phyloP scores from a whole-genome alignment of 2,888 invertebrate genomes.

The Nephrotoma flavescens region DNA sequence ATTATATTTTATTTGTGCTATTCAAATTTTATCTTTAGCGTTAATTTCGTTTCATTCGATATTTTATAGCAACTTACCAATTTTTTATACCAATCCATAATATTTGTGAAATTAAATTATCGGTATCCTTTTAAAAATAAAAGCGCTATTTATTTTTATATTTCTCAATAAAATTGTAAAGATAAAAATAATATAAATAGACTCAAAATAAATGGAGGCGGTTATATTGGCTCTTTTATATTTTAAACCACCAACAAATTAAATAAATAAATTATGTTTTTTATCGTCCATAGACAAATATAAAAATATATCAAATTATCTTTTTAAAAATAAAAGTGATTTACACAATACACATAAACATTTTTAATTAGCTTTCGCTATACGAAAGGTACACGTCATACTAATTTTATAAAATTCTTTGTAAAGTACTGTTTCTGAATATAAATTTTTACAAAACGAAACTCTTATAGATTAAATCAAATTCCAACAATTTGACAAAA shows the following conservation, averaged over 20 bases:
- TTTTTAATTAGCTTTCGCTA: neutral
- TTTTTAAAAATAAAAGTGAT: neutral
- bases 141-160: neutral
- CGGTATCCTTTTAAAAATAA: neutral
- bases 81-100: neutral
- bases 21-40: neutral
- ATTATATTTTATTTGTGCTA: neutral
- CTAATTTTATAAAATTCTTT: neutral
- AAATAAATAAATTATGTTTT: neutral
- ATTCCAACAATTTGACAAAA: neutral
- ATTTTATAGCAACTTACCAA: neutral
- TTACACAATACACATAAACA: neutral
- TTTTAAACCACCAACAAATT: neutral
- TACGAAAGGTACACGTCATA: neutral
- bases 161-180: neutral
- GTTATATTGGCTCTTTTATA: neutral
- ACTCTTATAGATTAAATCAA: neutral
- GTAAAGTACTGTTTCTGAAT: neutral
- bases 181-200: neutral
- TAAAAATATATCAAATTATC: neutral
- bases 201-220: neutral
- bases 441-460: neutral
- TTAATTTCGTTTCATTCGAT: neutral
- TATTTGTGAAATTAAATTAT: neutral
- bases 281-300: neutral